Conservation (phyloP, 2,113 vertebrate species). For the Corapipo altera region DNA sequence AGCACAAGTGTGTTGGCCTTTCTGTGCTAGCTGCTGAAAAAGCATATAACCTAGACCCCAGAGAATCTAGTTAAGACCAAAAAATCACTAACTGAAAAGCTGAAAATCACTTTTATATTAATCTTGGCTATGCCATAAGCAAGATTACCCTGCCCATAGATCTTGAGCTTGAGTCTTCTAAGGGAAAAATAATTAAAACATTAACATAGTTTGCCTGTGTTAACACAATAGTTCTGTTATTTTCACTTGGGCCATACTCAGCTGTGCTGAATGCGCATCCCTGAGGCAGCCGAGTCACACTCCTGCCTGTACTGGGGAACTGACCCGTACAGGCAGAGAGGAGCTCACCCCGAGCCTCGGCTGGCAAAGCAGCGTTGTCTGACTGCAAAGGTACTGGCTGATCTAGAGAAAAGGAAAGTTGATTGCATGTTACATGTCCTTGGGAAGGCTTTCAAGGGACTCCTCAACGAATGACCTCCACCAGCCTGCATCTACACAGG, state of each 20-base stretch:
- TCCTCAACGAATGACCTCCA: background rate
- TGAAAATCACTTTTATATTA: background rate
- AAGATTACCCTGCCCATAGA: background rate
- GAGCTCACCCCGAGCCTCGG: background rate
- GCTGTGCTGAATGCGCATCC: rapidly evolving
- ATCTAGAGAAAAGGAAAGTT: background rate
- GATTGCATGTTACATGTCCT: rapidly evolving
- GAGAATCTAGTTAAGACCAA: background rate
- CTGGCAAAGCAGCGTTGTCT: rapidly evolving
- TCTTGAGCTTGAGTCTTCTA: background rate
- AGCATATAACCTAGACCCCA: background rate
- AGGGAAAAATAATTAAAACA: background rate
- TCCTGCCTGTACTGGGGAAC: too few species aligned
- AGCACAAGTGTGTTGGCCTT: background rate
- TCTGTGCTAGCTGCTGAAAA: background rate
- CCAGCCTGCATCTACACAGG: background rate
- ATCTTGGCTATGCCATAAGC: background rate
- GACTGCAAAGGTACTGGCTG: rapidly evolving
- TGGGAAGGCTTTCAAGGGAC: background rate
- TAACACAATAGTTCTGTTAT: too few species aligned
- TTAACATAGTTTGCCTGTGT: rapidly evolving
- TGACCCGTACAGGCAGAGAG: rapidly evolving
- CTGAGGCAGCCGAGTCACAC: background rate
- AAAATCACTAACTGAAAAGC: background rate
- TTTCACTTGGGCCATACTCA: background rate